Percentiles rank a stretch among this genome's conserved stretches.
These are phyloP conservation scores for Herminia tarsipennalis DNA, from an alignment of 2,888 invertebrate genomes.

Conservation along the genomic window DNA sequence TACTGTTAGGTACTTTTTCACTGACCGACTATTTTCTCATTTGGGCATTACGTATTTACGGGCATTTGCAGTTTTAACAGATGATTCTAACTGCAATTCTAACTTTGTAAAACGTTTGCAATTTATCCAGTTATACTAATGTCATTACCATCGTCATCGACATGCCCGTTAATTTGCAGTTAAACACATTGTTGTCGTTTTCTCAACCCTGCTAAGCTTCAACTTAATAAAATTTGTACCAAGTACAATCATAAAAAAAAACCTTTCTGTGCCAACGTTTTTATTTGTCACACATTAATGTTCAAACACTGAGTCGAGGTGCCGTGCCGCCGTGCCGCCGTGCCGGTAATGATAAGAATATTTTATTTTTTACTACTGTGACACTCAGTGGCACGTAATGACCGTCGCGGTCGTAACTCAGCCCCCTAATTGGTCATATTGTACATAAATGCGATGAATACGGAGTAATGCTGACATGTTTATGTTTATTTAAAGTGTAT, in stretches of 20 bases:
- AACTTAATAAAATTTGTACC: constrained; percentile 8
- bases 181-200: background rate
- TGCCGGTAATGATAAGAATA: constrained; percentile 42
- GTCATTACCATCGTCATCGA: too few relatives aligned
- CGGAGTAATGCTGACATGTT: constrained; percentile 52
- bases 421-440: constrained; percentile 46
- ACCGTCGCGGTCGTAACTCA: constrained; percentile 34
- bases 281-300: constrained; percentile 43
- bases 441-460: constrained; percentile 46
- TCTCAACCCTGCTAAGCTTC: background rate
- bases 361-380: constrained; percentile 42
- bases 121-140: too few relatives aligned
- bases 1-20: too few relatives aligned
- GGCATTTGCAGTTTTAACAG: too few relatives aligned
- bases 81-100: too few relatives aligned
- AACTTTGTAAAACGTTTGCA: too few relatives aligned
- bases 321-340: constrained; percentile 19
- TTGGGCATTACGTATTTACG: too few relatives aligned
- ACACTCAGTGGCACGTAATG: constrained; percentile 33
- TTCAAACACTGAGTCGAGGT: constrained; percentile 35
- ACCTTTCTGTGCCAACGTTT: constrained; percentile 28
- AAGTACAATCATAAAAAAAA: constrained; percentile 22
- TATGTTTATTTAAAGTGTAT: constrained; percentile 54
- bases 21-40: too few relatives aligned
- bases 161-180: too few relatives aligned